phyloP scores from a whole-genome alignment of 2,797 vertebrate species.

The Bradypodion pumilum region DNA sequence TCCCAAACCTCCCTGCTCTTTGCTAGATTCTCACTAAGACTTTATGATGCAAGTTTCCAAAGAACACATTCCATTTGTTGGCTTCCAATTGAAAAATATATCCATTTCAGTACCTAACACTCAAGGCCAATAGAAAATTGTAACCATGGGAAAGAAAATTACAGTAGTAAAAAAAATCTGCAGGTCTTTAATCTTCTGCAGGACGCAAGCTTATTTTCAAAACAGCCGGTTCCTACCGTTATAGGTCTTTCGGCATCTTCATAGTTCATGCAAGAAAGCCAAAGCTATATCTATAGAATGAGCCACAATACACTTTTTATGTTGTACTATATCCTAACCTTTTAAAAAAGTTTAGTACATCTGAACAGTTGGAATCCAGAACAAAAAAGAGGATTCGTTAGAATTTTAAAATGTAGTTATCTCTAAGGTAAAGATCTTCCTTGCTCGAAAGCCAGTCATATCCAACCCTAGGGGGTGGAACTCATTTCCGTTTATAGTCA shows the following conservation, averaged over 20 bases:
- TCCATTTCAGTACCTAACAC: background rate
- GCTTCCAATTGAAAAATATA: slow-evolving; percentile 15
- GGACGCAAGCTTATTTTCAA: slow-evolving; percentile 19
- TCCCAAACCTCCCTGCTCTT: slow-evolving; percentile 12
- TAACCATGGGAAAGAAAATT: slow-evolving; percentile 29
- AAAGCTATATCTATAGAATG: background rate
- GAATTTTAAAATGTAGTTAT: slow-evolving; percentile 34
- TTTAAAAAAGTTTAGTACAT: background rate
- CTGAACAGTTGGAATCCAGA: slow-evolving; percentile 20
- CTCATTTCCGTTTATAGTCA: too few relatives aligned
- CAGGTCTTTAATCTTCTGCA: slow-evolving; percentile 25
- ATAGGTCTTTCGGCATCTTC: background rate
- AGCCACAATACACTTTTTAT: background rate
- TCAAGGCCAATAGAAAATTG: slow-evolving; percentile 10
- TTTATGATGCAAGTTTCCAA: slow-evolving; percentile 32
- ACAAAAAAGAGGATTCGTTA: slow-evolving; percentile 4
- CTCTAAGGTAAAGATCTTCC: too few relatives aligned
- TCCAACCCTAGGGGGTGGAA: too few relatives aligned
- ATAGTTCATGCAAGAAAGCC: background rate
- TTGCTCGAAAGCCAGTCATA: too few relatives aligned
- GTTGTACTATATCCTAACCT: background rate
- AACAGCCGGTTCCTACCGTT: background rate
- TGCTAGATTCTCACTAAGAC: background rate
- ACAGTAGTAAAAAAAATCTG: slow-evolving; percentile 30
- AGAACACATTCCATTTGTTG: background rate